Conservation (phyloP, 2,113 vertebrate genomes). For the Nesoenas mayeri region DNA sequence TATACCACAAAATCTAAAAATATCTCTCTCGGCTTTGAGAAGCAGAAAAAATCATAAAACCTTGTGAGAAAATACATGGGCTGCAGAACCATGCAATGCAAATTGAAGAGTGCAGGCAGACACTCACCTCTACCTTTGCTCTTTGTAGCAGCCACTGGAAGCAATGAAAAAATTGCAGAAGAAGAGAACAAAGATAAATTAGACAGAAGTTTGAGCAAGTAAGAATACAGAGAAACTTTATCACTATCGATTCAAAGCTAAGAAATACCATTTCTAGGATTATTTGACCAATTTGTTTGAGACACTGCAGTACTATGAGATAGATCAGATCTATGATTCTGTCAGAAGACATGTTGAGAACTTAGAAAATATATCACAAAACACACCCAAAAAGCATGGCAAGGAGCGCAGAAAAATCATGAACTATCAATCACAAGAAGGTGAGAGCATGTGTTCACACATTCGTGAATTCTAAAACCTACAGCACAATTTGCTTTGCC, state of each 20-base stretch:
- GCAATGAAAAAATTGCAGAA: slow-evolving; percentile 80
- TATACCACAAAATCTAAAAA: neutral
- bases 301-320: neutral
- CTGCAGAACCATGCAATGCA: slow-evolving; percentile 56
- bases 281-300: slow-evolving; percentile 39
- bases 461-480: neutral
- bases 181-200: slow-evolving; percentile 79
- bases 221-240: slow-evolving; percentile 56
- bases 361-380: slow-evolving; percentile 19
- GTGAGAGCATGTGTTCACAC: neutral
- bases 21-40: neutral
- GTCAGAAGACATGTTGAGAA: neutral
- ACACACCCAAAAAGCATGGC: neutral
- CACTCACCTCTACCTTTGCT: slow-evolving; percentile 83
- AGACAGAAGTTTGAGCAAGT: slow-evolving; percentile 61
- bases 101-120: slow-evolving; percentile 49
- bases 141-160: slow-evolving; percentile 82
- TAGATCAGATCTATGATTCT: slow-evolving; percentile 17
- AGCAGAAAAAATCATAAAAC: neutral
- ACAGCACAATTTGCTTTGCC: neutral
- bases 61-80: neutral
- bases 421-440: neutral
- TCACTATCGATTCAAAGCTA: slow-evolving; percentile 32
- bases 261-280: neutral
- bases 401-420: neutral